phyloP scores from a whole-genome alignment of 2,888 invertebrate genomes.

The Drosophila rellima region DNA sequence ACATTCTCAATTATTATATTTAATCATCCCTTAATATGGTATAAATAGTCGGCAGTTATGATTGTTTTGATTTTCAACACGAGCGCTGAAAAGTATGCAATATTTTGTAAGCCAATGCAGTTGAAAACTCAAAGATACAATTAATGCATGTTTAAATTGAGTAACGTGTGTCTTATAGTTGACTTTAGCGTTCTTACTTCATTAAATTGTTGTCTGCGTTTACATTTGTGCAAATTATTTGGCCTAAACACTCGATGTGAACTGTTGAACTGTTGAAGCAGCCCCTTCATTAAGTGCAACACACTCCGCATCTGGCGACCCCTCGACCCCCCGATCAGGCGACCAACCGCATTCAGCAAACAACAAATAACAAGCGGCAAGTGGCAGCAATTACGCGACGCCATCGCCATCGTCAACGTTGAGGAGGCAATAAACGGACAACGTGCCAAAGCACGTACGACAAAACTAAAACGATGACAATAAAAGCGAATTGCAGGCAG shows the following conservation, averaged over 20 bases:
- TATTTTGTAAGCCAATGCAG: background rate
- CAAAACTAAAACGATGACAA: constrained; percentile 78
- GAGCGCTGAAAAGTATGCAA: background rate
- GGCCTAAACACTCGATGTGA: constrained; percentile 39
- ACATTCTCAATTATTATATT: too few relatives aligned
- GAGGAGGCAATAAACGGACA: constrained; percentile 71
- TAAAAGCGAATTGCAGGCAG: constrained; percentile 69
- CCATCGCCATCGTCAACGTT: constrained; percentile 26
- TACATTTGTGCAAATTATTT: constrained; percentile 3
- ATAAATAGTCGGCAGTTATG: too few relatives aligned
- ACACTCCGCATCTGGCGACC: constrained; percentile 16
- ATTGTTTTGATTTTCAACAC: too few relatives aligned
- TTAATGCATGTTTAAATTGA: background rate
- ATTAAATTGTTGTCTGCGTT: constrained; percentile 6
- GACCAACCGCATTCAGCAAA: constrained; percentile 65
- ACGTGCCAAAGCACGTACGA: constrained; percentile 79
- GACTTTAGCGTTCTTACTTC: background rate
- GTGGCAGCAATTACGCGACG: constrained; percentile 74
- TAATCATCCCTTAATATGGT: background rate
- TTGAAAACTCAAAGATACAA: too few relatives aligned
- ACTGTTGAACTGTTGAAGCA: constrained; percentile 43
- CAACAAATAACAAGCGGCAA: constrained; percentile 63
- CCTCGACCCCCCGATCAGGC: constrained; percentile 16
- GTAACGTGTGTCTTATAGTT: background rate
- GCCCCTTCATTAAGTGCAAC: constrained; percentile 65